A percentile compares a stretch with the other conserved stretches of the same genome.
phyloP scores from a whole-genome alignment of 2,888 invertebrate genomes.

The Acrocera orbiculus region DNA sequence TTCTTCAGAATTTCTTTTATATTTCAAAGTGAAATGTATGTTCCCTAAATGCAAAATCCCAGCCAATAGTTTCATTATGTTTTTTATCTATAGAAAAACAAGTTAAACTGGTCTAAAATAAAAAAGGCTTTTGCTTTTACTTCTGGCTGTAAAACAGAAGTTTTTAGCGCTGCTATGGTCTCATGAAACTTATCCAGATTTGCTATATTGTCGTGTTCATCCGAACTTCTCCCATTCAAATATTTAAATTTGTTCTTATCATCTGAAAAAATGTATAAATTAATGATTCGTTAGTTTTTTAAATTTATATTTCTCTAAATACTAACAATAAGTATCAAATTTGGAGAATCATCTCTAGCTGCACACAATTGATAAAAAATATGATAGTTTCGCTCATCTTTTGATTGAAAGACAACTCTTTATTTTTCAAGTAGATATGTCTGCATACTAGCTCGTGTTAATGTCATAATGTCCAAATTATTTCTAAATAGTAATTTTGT shows the following conservation, averaged over 20 bases:
- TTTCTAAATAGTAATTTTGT: constrained; percentile 85
- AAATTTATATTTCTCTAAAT: too few species aligned
- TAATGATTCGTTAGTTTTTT: too few species aligned
- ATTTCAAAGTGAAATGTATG: constrained; percentile 41
- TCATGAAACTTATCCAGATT: constrained; percentile 68
- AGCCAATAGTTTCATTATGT: constrained; percentile 72
- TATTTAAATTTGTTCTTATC: constrained; percentile 64
- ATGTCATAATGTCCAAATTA: constrained; percentile 55
- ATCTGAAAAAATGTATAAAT: constrained; percentile 32
- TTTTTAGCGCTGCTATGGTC: constrained; percentile 54
- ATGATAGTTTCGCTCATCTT: constrained; percentile 92
- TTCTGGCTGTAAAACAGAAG: too few species aligned
- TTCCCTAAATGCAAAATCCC: constrained; percentile 89
- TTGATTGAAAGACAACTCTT: constrained; percentile 85
- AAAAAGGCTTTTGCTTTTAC: too few species aligned
- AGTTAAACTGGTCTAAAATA: constrained; percentile 6
- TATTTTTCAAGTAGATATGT: constrained; percentile 96
- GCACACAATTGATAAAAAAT: constrained; percentile 96
- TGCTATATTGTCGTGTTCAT: constrained; percentile 68
- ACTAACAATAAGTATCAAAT: constrained; percentile 48
- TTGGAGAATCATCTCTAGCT: constrained; percentile 49
- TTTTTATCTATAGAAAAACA: constrained; percentile 30
- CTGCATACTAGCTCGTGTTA: constrained; percentile 83
- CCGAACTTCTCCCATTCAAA: constrained; percentile 66
- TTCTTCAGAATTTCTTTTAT: constrained; percentile 37